Conservation (phyloP, 2,797 vertebrate genomes). For the Stomatorhinus walkeri region DNA sequence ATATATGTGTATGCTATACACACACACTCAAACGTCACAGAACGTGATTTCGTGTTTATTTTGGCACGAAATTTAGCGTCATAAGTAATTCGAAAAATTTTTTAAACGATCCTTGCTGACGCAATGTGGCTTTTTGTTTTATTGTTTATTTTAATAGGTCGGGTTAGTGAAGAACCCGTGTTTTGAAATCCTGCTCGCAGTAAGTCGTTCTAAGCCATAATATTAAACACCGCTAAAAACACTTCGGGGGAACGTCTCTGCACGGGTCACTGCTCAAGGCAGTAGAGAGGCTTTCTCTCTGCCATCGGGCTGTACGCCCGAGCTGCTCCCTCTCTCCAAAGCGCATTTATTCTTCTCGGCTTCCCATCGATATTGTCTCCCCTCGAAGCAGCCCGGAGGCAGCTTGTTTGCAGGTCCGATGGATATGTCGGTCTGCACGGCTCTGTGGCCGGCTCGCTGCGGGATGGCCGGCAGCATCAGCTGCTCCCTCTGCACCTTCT, state of each 20-base stretch:
- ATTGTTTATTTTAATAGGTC: neutral
- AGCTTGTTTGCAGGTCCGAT: constrained; percentile 55
- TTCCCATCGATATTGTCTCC: constrained; percentile 43
- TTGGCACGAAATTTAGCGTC: neutral
- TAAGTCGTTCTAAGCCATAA: neutral
- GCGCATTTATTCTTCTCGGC: constrained; percentile 44
- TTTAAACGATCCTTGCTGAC: neutral
- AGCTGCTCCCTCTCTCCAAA: constrained; percentile 53
- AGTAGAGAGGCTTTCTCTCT: constrained; percentile 38
- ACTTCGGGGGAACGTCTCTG: neutral
- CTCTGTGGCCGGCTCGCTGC: constrained; percentile 52
- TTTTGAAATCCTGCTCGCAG: neutral
- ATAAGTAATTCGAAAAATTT: neutral
- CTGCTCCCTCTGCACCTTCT: constrained; percentile 61
- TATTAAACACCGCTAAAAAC: neutral
- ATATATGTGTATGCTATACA: too few species aligned
- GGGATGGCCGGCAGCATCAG: constrained; percentile 56
- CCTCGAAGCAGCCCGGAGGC: constrained; percentile 55
- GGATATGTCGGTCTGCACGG: constrained; percentile 64
- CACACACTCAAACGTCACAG: neutral
- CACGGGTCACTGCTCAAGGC: neutral
- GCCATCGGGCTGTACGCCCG: constrained; percentile 46
- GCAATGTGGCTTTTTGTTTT: neutral
- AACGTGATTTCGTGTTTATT: neutral
- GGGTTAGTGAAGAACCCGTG: neutral